Evolutionary conservation across 1,140 invertebrate genomes (phyloP), one percentile per base, ranked within the genome.

Genomic region (Drosophila grimshawi): DNA sequence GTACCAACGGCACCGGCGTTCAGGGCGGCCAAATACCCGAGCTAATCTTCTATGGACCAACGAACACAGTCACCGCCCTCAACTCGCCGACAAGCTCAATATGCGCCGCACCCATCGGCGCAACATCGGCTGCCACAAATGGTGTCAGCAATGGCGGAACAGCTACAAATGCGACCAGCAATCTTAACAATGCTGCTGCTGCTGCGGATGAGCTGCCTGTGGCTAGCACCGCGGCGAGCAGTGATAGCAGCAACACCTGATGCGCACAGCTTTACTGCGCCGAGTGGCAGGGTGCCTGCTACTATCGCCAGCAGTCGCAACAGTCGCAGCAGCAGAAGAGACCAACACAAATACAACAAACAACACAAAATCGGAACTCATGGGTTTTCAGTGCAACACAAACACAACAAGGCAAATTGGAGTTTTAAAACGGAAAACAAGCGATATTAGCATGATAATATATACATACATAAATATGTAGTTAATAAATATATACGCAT

Each of bases 1-100:
- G 97, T 92, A 98, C 97, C 10, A 98, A 98, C 86, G 97, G 97
- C 52, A 98, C 97, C 8, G 97, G 97, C 5, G 97, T 98, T 1
- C 97, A 98, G 93, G 97, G 97, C 45, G 97, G 97, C 33, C 97
- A 98, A 93, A 98, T 98, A 78, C 97, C 97, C 0, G 97, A 98
- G 94, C 94, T 98, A 37, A 97, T 98, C 82, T 98, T 98, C 92
- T 98, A 98, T 88, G 97, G 96, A 41, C 96, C 96, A 43, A 43
- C 39, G 2, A 94, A 95, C 11, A 93, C 94, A 29, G 93, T 86
- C 8, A 81, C 90, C 2, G 76, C 79, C 2, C 43, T 91, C 5
- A 92, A 76, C 52, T 92, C 91, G 19, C 86, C 91, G 3, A 83
- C 77, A 29, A 92, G 92, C 64, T 92, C 91, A 33, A 59, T 91